Base-by-base conservation (phyloP, 2,113 vertebrate genomes). In the Festucalex cinctus region DNA sequence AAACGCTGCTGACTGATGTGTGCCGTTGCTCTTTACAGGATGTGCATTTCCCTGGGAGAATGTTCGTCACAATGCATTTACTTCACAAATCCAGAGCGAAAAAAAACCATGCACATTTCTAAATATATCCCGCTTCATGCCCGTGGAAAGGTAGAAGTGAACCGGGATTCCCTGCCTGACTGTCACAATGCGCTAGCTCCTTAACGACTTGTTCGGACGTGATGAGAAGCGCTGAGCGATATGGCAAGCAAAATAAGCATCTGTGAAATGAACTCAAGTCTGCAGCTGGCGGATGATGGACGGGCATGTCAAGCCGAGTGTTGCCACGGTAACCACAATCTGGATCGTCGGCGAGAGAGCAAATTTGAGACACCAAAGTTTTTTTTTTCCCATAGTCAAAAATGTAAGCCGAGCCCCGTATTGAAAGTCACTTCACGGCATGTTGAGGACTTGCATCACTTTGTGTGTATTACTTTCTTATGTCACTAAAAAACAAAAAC, bases 351-450 rank as follows among this genome's bases (percentile, higher is more conserved):
- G 51, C 22, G 1, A 22, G 51, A n/a, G 20, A 22, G 20, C 1
- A 49, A 49, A 17, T 56, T 28, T 6, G 2, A 32, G 17, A 57
- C 17, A 14, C 26, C 26, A 17, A 35, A 57, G 54, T 32, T 32
- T 32, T 32, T n/a, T n/a, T n/a, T n/a, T n/a, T n/a, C n/a, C n/a
- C 28, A 32, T 2, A 2, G 28, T 32, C 2, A 4, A 32, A 32
- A 32, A 32, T 32, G 28, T 32, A 32, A 32, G 28, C 28, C 28
- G 28, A 32, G 12, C 3, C 22, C 10, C 57, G 53, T 71, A 61
- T 60, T 84, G 36, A 73, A 76, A 76, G 71, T 78, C 49, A 8
- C 26, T 63, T n/a, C 1, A 3, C 26, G 41, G 63, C 43, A 46
- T 57, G 54, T 56, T 69, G 46, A 37, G 56, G 48, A 73, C 13